Evolutionary conservation across 2,888 invertebrate genomes (phyloP).

Genomic region (Drosophila conformis): DNA sequence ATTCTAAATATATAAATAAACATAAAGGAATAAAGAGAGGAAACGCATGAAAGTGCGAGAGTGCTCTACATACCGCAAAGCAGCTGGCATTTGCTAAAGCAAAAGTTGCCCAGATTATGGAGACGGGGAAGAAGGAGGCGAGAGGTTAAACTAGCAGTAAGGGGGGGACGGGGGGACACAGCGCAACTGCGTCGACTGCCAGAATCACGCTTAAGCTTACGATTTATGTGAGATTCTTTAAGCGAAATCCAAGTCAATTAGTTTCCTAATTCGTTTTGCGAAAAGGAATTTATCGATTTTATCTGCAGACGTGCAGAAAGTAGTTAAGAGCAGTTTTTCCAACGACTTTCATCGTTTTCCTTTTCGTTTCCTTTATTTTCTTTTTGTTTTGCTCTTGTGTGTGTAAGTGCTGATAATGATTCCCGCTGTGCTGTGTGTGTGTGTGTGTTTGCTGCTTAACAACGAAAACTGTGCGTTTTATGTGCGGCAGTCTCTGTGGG

Average conservation of each 20-base stretch:
- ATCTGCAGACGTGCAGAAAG: slow-evolving; percentile 81
- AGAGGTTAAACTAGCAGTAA: slow-evolving; percentile 11
- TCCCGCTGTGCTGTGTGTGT: slow-evolving; percentile 31
- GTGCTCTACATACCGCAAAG: slow-evolving; percentile 42
- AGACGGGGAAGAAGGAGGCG: background rate
- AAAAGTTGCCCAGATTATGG: slow-evolving; percentile 42
- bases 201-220: slow-evolving; percentile 80
- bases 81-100: slow-evolving; percentile 38
- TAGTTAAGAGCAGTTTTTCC: slow-evolving; percentile 77
- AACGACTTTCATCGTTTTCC: slow-evolving; percentile 43
- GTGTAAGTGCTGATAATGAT: slow-evolving; percentile 75
- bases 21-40: slow-evolving; percentile 31
- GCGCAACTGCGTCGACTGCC: slow-evolving; percentile 54
- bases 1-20: slow-evolving; percentile 58
- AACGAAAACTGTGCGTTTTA: slow-evolving; percentile 62
- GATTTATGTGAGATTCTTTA: slow-evolving; percentile 81
- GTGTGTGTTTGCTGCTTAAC: slow-evolving; percentile 34
- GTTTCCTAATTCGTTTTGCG: slow-evolving; percentile 81
- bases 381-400: slow-evolving; percentile 3
- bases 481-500: slow-evolving; percentile 45
- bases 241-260: slow-evolving; percentile 81
- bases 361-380: slow-evolving; percentile 1
- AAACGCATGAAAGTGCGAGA: slow-evolving; percentile 19
- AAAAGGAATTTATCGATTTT: slow-evolving; percentile 81
- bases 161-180: background rate